A percentile compares a stretch with the other conserved stretches of the same genome.
These are phyloP conservation scores for Toxonevra muliebris DNA, from an alignment of 2,888 invertebrate genomes.

Conservation along the genomic window DNA sequence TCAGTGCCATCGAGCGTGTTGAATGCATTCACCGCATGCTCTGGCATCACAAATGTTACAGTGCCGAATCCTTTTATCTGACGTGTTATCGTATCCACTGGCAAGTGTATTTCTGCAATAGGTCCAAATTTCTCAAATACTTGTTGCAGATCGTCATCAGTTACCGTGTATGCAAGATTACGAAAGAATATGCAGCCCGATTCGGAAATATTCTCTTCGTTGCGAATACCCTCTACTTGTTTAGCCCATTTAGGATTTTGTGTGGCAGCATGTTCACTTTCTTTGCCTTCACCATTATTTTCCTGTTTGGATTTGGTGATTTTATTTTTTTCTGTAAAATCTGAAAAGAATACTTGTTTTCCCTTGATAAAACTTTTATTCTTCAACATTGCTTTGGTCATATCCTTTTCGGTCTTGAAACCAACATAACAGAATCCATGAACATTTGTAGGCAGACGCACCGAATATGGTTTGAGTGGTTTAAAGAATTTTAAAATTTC, in stretches of 20 bases:
- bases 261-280: constrained; percentile 29
- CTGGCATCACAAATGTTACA: constrained; percentile 92
- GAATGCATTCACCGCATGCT: constrained; percentile 92
- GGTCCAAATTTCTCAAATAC: constrained; percentile 89
- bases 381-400: constrained; percentile 82
- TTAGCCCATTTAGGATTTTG: constrained; percentile 68
- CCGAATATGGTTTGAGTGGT: constrained; percentile 80
- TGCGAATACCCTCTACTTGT: constrained; percentile 72
- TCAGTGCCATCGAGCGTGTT: constrained; percentile 88
- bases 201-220: constrained; percentile 84
- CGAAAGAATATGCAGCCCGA: constrained; percentile 93
- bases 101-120: constrained; percentile 86
- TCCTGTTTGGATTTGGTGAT: constrained; percentile 53
- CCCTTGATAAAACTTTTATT: constrained; percentile 85
- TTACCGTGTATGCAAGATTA: constrained; percentile 87
- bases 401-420: constrained; percentile 82
- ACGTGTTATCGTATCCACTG: constrained; percentile 83
- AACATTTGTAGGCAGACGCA: constrained; percentile 79
- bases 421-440: constrained; percentile 92
- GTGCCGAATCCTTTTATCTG: constrained; percentile 91
- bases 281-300: constrained; percentile 8
- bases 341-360: constrained; percentile 70
- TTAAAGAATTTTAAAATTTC: constrained; percentile 86
- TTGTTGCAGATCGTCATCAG: constrained; percentile 83
- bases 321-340: constrained; percentile 66